Evolutionary conservation across 2,113 vertebrate species (phyloP).

Genomic region (Labeo catla): DNA sequence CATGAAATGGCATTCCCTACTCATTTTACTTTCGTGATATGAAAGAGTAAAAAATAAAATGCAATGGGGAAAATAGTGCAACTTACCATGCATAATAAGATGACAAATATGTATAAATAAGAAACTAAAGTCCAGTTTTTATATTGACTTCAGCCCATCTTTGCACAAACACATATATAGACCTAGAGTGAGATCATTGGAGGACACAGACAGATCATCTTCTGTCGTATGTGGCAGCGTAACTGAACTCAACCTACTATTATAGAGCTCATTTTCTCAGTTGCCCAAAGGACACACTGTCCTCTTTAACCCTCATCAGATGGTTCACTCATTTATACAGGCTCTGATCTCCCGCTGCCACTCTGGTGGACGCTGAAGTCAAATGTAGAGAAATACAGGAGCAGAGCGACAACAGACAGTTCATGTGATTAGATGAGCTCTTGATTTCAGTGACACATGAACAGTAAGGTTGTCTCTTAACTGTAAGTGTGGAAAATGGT

Average conservation of each 20-base stretch:
- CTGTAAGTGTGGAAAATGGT: slow-evolving; percentile 34
- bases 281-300: slow-evolving; percentile 34
- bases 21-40: neutral
- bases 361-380: neutral
- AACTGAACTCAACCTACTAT: slow-evolving; percentile 10
- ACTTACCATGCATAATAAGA: neutral
- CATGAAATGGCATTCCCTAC: neutral
- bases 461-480: neutral
- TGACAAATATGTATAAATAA: neutral
- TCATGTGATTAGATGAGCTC: neutral
- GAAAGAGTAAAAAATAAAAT: neutral
- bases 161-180: neutral
- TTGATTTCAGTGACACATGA: neutral
- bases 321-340: slow-evolving; percentile 16
- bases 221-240: slow-evolving; percentile 22
- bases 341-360: neutral
- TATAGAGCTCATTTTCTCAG: slow-evolving; percentile 3
- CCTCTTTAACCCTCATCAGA: slow-evolving; percentile 21
- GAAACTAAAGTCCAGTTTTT: neutral
- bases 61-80: neutral
- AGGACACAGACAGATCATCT: slow-evolving; percentile 5
- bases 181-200: neutral
- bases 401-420: slow-evolving; percentile 1
- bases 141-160: neutral
- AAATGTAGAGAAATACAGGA: neutral